Evolutionary conservation across 2,797 vertebrate species (phyloP), one percentile per base, ranked within the genome.

Genomic region (Acanthurus tractus): DNA sequence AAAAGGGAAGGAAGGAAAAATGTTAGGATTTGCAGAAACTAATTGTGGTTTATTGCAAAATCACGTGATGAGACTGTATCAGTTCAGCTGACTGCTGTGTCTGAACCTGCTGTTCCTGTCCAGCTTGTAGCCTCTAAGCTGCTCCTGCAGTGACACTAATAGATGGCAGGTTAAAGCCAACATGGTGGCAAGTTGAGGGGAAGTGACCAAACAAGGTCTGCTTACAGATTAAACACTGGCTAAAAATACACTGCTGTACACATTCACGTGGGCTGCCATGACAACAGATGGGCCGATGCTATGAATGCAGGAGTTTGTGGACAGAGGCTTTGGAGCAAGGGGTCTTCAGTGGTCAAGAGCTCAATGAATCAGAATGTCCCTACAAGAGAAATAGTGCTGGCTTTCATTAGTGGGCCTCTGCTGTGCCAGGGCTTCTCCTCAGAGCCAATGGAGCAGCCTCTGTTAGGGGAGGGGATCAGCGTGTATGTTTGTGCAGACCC

Each of bases 191-290:
- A 85, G 76, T 87, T 68, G 71, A 81, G 76, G 81, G 74, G 84
- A 81, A 86, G 80, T 85, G 87, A 87, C 86, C 83, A 90, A 93
- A 93, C 81, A 92, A 92, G 92, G 92, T 93, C 93, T 90, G 89
- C 48, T 53, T 84, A 72, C 86, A 94, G 92, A 95, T 94, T 93
- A 93, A 89, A 90, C 79, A 73, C 79, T 18, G 58, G 85, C 93
- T 93, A 95, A 94, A 93, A 94, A 95, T 94, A 94, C 78, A 81
- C 86, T 29, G 73, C 77, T 78, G 75, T 82, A 86, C 86, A 83
- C 79, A 85, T 92, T 90, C 77, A 70, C 74, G 62, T 57, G 29
- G 75, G 91, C 91, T 85, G 65, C 82, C 92, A 94, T 95, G 93
- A 90, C 90, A 93, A 95, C 93, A 86, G 93, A 92, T 91, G 91